Conservation (phyloP, 2,113 vertebrate species). For the Tauraco erythrolophus region DNA sequence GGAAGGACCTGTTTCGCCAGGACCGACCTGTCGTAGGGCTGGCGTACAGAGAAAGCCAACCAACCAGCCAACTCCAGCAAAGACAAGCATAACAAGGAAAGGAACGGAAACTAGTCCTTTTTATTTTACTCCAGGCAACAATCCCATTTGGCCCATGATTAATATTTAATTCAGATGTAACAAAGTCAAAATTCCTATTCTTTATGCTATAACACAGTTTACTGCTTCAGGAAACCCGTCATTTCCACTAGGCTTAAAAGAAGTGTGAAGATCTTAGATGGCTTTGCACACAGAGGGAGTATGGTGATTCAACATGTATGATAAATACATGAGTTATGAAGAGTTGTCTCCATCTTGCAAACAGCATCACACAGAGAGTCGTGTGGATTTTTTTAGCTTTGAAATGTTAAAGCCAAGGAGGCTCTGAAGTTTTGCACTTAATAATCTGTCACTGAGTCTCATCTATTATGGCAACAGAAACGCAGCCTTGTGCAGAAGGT, state of each 20-base stretch:
- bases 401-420: background rate
- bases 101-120: background rate
- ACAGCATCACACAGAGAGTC: background rate
- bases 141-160: background rate
- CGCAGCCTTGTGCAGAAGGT: background rate
- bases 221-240: background rate
- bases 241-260: background rate
- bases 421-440: background rate
- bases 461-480: background rate
- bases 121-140: background rate
- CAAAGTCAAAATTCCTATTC: background rate
- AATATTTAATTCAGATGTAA: background rate
- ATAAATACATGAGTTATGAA: accelerated
- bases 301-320: background rate
- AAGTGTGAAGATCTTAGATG: background rate
- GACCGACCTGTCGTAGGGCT: background rate
- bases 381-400: background rate
- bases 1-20: background rate
- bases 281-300: background rate
- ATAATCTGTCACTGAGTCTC: background rate
- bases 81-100: background rate
- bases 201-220: background rate
- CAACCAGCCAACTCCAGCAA: background rate
- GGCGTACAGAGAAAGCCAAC: background rate
- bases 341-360: background rate